Base-by-base conservation (phyloP, 2,797 vertebrate genomes). In the Numenius phaeopus region DNA sequence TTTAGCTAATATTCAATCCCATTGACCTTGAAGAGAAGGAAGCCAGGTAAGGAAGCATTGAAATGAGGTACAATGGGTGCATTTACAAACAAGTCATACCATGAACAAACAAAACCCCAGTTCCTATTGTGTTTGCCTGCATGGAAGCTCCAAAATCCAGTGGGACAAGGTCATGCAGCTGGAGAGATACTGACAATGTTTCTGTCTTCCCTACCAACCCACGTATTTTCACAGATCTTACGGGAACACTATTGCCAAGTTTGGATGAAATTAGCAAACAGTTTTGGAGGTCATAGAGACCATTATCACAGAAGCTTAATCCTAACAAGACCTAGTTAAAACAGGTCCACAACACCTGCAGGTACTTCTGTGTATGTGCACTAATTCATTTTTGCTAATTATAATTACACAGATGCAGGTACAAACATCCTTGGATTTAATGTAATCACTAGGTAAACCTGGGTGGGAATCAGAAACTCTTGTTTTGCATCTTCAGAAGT, bases 401-500 rank as follows among this genome's bases (percentile, higher is more conserved):
- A 46, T 52, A 88, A 46, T 76, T 81, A 83, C 66, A 81, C 32
- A 52, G 64, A 52, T 57, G 11, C 22, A 89, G 57, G 17, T 78
- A 46, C 67, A 52, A 52, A 58, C 37, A 85, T 59, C 21, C 62
- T 42, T 87, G 34, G 27, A 52, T 88, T 91, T 94, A 72, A 42
- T 37, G n/a, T 91, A 91, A 93, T 90, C 37, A 30, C 62, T 37
- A 84, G 34, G 39, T 88, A 79, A 73, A 64, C 58, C 46, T 75
- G 22, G 12, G 8, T 83, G 57, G 72, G 85, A 93, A 77, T 86
- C 61, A 76, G 83, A 90, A 93, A 75, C 73, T 54, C 57, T 57
- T 92, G 75, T 47, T 94, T 70, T 94, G 46, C 47, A 29, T 67
- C 64, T 70, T 95, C 83, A 59, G 83, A 59, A 82, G 66, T 2